Conservation (phyloP, 2,797 vertebrate species). For the Aselliscus stoliczkanus region DNA sequence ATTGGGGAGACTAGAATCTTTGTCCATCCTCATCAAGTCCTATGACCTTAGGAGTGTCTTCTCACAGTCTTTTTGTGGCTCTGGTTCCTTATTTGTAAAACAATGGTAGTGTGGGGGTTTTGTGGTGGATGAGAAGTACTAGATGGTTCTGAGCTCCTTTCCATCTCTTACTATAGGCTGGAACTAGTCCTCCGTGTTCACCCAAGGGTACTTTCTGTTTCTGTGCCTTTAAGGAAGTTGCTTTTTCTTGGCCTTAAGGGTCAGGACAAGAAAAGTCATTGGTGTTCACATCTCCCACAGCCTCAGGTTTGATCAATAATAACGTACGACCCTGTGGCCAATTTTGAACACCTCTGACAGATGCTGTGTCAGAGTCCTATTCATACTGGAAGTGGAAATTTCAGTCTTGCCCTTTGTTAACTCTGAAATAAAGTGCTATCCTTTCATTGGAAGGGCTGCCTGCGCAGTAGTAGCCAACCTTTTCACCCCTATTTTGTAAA, state of each 20-base stretch:
- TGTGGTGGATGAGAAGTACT: too few species aligned
- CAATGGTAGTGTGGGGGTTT: accelerated
- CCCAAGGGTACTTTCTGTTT: constrained; percentile 60
- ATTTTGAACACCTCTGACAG: neutral
- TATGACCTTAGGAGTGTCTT: neutral
- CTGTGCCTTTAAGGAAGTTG: constrained; percentile 61
- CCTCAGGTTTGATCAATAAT: constrained; percentile 46
- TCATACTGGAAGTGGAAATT: neutral
- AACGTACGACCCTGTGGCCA: neutral
- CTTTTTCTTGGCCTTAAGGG: constrained; percentile 55
- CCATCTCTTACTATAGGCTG: neutral
- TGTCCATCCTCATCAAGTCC: neutral
- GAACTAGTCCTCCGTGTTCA: neutral
- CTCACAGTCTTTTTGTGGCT: neutral
- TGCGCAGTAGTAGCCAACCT: neutral
- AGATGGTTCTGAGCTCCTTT: neutral
- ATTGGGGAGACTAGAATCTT: neutral
- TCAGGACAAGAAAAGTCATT: constrained; percentile 33
- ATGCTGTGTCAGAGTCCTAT: neutral
- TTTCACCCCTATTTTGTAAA: neutral
- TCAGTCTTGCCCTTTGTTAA: neutral
- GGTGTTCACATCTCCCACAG: neutral
- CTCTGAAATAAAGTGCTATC: neutral
- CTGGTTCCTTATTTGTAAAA: neutral
- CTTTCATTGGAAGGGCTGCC: neutral